Evolutionary conservation across 2,797 vertebrate genomes (phyloP).

Genomic region (Enteromius mattozi): DNA sequence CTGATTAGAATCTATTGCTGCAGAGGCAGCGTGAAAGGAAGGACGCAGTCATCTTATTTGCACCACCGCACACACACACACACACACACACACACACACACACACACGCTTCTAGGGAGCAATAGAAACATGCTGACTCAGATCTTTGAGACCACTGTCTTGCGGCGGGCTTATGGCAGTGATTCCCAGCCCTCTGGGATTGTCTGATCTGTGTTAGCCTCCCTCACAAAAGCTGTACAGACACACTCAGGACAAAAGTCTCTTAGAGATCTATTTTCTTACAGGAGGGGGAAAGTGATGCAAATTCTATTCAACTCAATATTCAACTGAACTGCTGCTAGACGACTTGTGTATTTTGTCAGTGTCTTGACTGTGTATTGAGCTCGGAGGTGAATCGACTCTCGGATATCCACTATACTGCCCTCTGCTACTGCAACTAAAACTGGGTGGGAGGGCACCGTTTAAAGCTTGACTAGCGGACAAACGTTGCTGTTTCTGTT

Average conservation of each 20-base stretch:
- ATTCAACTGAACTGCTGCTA: slow-evolving; percentile 79
- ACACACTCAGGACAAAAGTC: slow-evolving; percentile 80
- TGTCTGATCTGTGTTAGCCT: slow-evolving; percentile 60
- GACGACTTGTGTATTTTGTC: slow-evolving; percentile 76
- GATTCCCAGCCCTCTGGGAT: slow-evolving; percentile 28
- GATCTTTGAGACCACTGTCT: slow-evolving; percentile 46
- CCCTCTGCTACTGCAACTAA: slow-evolving; percentile 71
- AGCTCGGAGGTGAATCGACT: slow-evolving; percentile 64
- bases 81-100: slow-evolving; percentile 26
- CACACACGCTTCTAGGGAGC: slow-evolving; percentile 47
- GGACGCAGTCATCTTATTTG: slow-evolving; percentile 61
- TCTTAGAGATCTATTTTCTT: slow-evolving; percentile 79
- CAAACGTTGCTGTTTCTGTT: slow-evolving; percentile 41
- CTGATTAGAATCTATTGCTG: slow-evolving; percentile 69
- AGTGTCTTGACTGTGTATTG: slow-evolving; percentile 72
- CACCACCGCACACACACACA: slow-evolving; percentile 28
- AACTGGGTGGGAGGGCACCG: slow-evolving; percentile 16
- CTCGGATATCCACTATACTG: slow-evolving; percentile 79
- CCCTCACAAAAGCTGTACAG: slow-evolving; percentile 71
- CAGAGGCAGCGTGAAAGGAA: slow-evolving; percentile 63
- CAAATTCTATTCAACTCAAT: slow-evolving; percentile 69
- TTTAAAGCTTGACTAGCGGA: slow-evolving; percentile 22
- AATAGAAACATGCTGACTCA: slow-evolving; percentile 54
- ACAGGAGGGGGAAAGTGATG: slow-evolving; percentile 68
- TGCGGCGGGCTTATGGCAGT: slow-evolving; percentile 23